Percentiles rank a stretch among this genome's conserved stretches.
Evolutionary conservation across 2,888 invertebrate genomes (phyloP).

Genomic region (Calameuta idolon): DNA sequence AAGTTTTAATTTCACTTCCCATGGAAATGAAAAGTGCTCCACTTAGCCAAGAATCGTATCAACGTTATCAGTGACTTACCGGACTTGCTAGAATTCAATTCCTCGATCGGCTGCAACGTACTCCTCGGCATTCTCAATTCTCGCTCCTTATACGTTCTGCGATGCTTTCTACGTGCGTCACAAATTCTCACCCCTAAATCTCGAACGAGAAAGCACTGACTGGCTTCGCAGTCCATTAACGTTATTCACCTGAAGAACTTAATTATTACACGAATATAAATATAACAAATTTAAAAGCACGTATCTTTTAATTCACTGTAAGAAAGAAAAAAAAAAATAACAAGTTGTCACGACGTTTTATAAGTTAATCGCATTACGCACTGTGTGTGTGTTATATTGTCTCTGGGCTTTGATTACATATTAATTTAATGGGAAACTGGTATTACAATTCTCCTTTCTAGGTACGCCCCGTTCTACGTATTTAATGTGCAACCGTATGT

Average conservation of each 20-base stretch:
- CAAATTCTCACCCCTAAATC: not conserved
- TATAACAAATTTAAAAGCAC: not conserved
- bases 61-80: slow-evolving; percentile 37
- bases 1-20: slow-evolving; percentile 1
- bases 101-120: slow-evolving; percentile 58
- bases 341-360: not conserved
- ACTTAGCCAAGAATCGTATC: not conserved
- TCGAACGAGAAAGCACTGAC: not conserved
- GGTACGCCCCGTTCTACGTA: not conserved
- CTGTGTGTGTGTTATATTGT: not conserved
- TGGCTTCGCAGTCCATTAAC: not conserved
- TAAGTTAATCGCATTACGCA: not conserved
- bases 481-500: not conserved
- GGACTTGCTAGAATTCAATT: slow-evolving; percentile 54
- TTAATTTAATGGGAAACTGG: not conserved
- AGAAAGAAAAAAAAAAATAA: not conserved
- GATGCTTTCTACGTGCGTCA: not conserved
- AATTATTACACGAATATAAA: not conserved
- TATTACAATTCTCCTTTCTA: not conserved
- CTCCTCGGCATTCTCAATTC: slow-evolving; percentile 29
- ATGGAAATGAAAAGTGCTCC: not conserved
- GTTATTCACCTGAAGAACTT: not conserved
- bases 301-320: not conserved
- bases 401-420: not conserved
- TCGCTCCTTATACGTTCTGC: not conserved